These are phyloP conservation scores for Oriolus oriolus DNA, from an alignment of 2,113 vertebrate species.

Conservation along the genomic window DNA sequence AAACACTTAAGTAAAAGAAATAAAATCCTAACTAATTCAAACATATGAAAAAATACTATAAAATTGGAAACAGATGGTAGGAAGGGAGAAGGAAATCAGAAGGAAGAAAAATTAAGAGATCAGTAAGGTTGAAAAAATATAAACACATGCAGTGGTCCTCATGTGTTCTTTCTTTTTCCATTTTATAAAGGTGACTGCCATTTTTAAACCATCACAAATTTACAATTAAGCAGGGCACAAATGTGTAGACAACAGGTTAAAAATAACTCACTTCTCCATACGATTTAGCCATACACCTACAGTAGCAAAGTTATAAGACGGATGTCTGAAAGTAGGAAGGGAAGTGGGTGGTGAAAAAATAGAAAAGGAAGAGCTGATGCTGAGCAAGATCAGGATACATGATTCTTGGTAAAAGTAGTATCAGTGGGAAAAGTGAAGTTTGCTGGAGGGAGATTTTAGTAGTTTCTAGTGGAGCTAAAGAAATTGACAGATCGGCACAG, in stretches of 20 bases:
- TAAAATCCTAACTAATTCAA: not conserved
- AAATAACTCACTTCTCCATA: not conserved
- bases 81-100: not conserved
- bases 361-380: not conserved
- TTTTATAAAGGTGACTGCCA: not conserved
- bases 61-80: not conserved
- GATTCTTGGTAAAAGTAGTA: not conserved
- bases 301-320: not conserved
- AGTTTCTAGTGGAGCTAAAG: not conserved
- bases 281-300: not conserved
- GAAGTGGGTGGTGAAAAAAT: conserved; percentile 20
- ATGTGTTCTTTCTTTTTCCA: not conserved
- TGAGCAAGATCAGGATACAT: not conserved
- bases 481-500: not conserved
- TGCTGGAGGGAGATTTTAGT: not conserved
- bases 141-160: not conserved
- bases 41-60: not conserved
- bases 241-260: not conserved
- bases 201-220: not conserved
- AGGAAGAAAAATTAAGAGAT: not conserved
- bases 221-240: not conserved
- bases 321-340: not conserved
- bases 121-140: not conserved
- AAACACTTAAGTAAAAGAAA: not conserved
- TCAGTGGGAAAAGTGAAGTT: not conserved